Percentiles rank a stretch among this genome's conserved stretches.
Conservation (phyloP, 1,140 invertebrate species). For the Anastrepha ludens region DNA sequence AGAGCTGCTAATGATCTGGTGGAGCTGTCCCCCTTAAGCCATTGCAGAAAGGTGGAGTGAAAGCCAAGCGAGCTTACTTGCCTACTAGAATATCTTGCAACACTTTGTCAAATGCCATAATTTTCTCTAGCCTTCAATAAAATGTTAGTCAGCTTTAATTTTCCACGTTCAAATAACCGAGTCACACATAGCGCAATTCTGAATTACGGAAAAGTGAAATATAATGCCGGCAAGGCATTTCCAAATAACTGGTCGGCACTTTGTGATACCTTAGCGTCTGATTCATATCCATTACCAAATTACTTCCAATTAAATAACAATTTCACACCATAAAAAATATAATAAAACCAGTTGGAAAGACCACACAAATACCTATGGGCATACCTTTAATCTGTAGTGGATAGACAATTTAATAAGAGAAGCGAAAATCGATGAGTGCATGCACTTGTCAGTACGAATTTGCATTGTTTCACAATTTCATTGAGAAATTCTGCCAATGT, state of each 20-base stretch:
- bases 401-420: neutral
- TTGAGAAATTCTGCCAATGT: slow-evolving; percentile 1
- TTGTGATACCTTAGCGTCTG: neutral
- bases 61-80: too few species aligned
- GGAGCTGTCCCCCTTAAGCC: too few species aligned
- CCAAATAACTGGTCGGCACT: too few species aligned
- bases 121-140: too few species aligned
- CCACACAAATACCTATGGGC: neutral
- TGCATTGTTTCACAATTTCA: neutral
- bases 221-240: neutral
- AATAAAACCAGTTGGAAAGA: neutral
- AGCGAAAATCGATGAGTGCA: neutral
- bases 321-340: neutral
- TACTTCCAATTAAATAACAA: neutral
- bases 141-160: neutral
- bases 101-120: too few species aligned
- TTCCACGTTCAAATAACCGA: too few species aligned
- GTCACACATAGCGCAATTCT: too few species aligned
- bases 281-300: slow-evolving; percentile 15
- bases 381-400: neutral
- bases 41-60: too few species aligned
- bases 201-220: neutral
- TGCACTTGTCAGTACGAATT: slow-evolving; percentile 5
- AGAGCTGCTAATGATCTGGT: too few species aligned
- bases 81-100: too few species aligned